Percentiles rank a stretch among this genome's conserved stretches.
Evolutionary conservation across 2,888 invertebrate genomes (phyloP).

Genomic region (Seira ritae): DNA sequence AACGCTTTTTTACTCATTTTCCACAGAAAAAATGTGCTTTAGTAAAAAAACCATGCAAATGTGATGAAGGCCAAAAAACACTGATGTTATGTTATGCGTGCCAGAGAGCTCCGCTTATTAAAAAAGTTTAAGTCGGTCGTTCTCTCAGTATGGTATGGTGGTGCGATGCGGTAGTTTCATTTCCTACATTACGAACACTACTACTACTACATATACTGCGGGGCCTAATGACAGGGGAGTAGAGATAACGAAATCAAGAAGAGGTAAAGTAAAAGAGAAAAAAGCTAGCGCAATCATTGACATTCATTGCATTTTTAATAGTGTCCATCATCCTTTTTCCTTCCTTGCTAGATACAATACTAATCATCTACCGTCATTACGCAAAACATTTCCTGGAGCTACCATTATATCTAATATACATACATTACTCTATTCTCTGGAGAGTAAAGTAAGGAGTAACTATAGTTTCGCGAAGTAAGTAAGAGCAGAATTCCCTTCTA

Average conservation of each 20-base stretch:
- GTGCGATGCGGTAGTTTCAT: too few relatives aligned
- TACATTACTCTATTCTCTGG: too few relatives aligned
- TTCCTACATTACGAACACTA: background rate
- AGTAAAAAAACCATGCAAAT: background rate
- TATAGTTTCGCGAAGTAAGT: background rate
- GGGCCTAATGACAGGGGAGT: background rate
- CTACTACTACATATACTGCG: background rate
- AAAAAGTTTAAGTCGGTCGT: background rate
- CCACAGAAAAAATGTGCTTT: background rate
- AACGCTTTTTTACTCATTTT: constrained; percentile 4
- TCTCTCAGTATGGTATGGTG: too few relatives aligned
- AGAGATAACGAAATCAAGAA: background rate
- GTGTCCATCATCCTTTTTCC: constrained; percentile 41
- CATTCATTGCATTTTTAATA: constrained; percentile 55
- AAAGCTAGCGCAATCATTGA: constrained; percentile 41
- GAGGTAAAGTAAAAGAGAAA: background rate
- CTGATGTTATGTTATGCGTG: background rate
- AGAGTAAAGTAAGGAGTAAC: background rate
- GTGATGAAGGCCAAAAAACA: too few relatives aligned
- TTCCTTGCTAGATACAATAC: background rate
- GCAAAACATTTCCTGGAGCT: background rate
- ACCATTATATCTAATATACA: too few relatives aligned
- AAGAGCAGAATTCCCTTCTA: background rate
- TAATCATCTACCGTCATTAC: background rate
- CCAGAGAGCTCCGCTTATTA: background rate